Conservation (phyloP, 2,888 invertebrate species). For the Panzeria rudis region DNA sequence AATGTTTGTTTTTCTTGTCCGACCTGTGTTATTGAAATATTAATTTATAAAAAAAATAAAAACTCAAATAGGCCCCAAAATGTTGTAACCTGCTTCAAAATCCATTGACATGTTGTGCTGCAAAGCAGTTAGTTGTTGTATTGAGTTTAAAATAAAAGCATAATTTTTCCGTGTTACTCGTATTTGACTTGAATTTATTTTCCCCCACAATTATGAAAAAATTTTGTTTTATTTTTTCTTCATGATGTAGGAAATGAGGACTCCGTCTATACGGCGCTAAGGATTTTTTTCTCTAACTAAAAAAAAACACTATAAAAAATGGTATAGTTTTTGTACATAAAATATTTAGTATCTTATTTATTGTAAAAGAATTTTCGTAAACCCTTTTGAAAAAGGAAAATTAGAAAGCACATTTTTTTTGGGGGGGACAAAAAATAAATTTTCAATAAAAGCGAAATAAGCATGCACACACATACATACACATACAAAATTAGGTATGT, state of each 20-base stretch:
- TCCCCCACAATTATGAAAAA: conserved; percentile 40
- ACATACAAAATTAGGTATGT: not conserved
- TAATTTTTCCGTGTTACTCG: conserved; percentile 33
- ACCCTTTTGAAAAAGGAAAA: not conserved
- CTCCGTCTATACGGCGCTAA: conserved; percentile 69
- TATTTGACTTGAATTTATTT: conserved; percentile 45
- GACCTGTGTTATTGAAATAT: not conserved
- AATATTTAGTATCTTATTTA: conserved; percentile 1
- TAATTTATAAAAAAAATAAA: conserved; percentile 2
- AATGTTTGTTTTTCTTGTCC: not conserved
- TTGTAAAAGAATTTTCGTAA: not conserved
- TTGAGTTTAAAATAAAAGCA: conserved; percentile 8
- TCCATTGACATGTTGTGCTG: conserved; percentile 38
- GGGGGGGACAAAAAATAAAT: not conserved
- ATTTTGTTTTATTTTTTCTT: conserved; percentile 9
- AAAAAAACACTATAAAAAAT: conserved; percentile 2
- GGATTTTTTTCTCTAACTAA: conserved; percentile 23
- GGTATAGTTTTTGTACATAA: not conserved
- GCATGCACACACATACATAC: too few species aligned
- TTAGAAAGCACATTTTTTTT: not conserved
- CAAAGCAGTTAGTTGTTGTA: not conserved
- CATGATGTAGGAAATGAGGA: conserved; percentile 59
- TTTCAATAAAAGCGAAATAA: not conserved
- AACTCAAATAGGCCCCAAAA: not conserved
- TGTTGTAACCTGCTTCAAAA: not conserved